A percentile compares a stretch with the other conserved stretches of the same genome.
These are phyloP conservation scores for Clamator glandarius DNA, from an alignment of 2,797 vertebrate genomes.

Conservation along the genomic window DNA sequence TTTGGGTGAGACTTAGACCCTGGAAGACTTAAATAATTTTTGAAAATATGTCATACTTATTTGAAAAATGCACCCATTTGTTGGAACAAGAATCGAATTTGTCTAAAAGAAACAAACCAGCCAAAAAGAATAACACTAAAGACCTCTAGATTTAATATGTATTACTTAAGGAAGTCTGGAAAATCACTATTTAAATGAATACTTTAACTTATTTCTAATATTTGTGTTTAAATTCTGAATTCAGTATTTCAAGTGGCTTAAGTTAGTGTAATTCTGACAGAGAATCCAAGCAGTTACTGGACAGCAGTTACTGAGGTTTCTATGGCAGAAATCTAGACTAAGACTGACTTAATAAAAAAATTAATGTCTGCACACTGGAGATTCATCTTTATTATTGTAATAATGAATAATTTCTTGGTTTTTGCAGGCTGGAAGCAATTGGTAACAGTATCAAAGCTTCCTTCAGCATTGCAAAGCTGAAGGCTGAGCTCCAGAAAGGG, in stretches of 20 bases:
- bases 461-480: slow-evolving; percentile 72
- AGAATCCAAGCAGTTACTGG: neutral
- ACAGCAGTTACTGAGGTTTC: neutral
- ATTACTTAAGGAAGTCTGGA: neutral
- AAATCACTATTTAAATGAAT: neutral
- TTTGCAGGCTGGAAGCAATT: slow-evolving; percentile 75
- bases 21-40: neutral
- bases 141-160: neutral
- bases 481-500: slow-evolving; percentile 64
- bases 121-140: neutral
- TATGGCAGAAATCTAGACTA: neutral
- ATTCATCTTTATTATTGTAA: neutral
- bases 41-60: neutral
- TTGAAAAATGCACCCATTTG: neutral
- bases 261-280: neutral
- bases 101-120: neutral
- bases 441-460: slow-evolving; percentile 78
- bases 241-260: neutral
- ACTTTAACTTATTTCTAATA: neutral
- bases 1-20: neutral
- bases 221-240: neutral
- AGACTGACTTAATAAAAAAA: neutral
- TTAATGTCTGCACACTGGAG: neutral
- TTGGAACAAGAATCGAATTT: neutral
- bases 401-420: slow-evolving; percentile 25